Evolutionary conservation across 2,113 vertebrate species (phyloP).

Genomic region (Zapus hudsonius): DNA sequence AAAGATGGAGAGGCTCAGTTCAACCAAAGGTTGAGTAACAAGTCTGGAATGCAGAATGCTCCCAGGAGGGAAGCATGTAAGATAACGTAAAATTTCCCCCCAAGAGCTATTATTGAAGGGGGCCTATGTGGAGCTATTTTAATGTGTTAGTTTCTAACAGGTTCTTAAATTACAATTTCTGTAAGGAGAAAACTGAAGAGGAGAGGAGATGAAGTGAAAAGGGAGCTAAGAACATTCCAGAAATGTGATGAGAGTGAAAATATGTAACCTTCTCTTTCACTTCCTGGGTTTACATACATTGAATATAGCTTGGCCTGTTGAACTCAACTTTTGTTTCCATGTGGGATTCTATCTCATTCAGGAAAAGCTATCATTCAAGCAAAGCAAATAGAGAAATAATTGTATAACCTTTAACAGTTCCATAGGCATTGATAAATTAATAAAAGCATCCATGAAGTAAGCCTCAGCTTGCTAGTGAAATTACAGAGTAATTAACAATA

Average conservation of each 20-base stretch:
- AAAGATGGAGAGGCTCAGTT: not conserved
- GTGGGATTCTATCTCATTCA: not conserved
- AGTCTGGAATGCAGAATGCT: constrained; percentile 11
- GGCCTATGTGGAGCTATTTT: constrained; percentile 58
- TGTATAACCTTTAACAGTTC: not conserved
- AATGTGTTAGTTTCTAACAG: constrained; percentile 50
- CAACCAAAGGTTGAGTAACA: constrained; percentile 49
- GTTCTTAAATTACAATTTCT: constrained; percentile 69
- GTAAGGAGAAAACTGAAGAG: constrained; percentile 57
- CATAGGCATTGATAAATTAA: constrained; percentile 31
- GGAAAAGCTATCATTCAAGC: constrained; percentile 9
- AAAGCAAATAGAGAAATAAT: not conserved
- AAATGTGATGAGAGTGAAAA: constrained; percentile 54
- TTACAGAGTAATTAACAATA: not conserved
- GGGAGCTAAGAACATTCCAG: constrained; percentile 53
- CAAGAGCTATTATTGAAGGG: constrained; percentile 40
- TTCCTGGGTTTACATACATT: constrained; percentile 52
- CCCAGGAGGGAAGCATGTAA: not conserved
- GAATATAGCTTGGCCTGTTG: constrained; percentile 41
- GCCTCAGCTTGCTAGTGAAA: not conserved
- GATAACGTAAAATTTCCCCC: constrained; percentile 38
- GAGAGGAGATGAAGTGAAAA: constrained; percentile 35
- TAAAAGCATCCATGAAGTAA: constrained; percentile 1
- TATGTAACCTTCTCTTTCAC: not conserved
- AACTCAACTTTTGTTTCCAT: constrained; percentile 48